These are phyloP conservation scores for Melanotaenia maccullochi DNA, from an alignment of 2,797 vertebrate species.

Conservation along the genomic window DNA sequence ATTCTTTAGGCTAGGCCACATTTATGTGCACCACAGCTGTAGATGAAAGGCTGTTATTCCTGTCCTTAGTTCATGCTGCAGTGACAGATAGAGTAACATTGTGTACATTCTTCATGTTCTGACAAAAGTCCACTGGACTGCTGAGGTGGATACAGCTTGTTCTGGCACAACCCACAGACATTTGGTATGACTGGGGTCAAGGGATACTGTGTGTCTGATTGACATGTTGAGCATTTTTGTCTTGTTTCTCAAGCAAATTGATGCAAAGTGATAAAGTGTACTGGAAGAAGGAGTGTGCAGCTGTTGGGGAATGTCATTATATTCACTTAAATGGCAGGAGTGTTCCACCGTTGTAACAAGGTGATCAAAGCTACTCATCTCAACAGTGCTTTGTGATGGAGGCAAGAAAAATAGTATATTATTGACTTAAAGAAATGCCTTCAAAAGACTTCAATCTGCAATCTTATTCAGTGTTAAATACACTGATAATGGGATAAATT, in stretches of 20 bases:
- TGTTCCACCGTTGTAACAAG: neutral
- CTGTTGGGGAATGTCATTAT: neutral
- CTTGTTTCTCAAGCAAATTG: neutral
- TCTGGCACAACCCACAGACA: neutral
- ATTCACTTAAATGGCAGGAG: neutral
- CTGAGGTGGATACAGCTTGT: neutral
- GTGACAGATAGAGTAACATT: neutral
- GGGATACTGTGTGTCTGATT: neutral
- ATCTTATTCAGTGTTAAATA: neutral
- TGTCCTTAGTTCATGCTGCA: neutral
- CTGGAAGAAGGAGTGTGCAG: neutral
- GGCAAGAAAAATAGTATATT: neutral
- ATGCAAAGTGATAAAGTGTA: neutral
- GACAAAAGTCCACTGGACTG: neutral
- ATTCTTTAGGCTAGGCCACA: neutral
- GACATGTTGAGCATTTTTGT: neutral
- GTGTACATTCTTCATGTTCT: neutral
- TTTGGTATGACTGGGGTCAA: neutral
- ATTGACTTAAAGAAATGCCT: neutral
- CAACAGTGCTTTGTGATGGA: neutral
- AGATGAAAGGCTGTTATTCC: neutral
- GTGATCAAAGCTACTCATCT: neutral
- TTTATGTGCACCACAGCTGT: neutral
- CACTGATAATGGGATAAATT: neutral
- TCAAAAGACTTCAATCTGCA: neutral